These are phyloP conservation scores for Stegana nigrithorax DNA, from an alignment of 2,888 invertebrate genomes.

Conservation along the genomic window DNA sequence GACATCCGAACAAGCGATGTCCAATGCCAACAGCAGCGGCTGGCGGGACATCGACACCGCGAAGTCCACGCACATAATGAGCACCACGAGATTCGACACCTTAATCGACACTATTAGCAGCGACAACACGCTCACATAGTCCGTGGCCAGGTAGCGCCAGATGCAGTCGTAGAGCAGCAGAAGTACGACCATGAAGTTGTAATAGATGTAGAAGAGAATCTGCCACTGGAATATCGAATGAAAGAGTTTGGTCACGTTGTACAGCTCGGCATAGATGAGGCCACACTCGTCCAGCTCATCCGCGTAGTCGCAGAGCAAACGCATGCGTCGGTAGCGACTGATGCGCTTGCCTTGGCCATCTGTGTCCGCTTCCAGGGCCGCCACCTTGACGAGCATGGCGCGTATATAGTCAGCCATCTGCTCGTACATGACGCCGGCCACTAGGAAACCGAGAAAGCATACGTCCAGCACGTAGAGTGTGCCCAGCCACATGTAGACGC, in stretches of 20 bases:
- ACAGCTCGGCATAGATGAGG: constrained; percentile 49
- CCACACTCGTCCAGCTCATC: constrained; percentile 52
- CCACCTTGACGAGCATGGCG: constrained; percentile 42
- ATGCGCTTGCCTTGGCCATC: constrained; percentile 10
- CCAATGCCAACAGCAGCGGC: constrained; percentile 48
- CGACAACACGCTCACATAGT: constrained; percentile 30
- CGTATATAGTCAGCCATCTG: constrained; percentile 44
- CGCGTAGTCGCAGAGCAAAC: constrained; percentile 48
- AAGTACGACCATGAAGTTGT: constrained; percentile 51
- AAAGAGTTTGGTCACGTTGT: constrained; percentile 43
- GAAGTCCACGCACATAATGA: constrained; percentile 53
- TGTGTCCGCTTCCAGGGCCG: constrained; percentile 38
- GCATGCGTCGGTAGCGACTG: constrained; percentile 48
- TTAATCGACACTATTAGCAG: constrained; percentile 42
- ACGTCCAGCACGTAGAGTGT: constrained; percentile 50
- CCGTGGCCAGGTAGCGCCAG: constrained; percentile 35
- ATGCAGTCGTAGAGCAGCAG: constrained; percentile 52
- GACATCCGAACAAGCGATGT: constrained; percentile 53
- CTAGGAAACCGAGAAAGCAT: constrained; percentile 53
- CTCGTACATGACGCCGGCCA: constrained; percentile 48
- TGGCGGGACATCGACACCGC: constrained; percentile 44
- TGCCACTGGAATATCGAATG: constrained; percentile 53
- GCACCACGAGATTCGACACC: constrained; percentile 44
- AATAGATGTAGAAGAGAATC: constrained; percentile 56
- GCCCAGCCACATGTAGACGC: constrained; percentile 54